Evolutionary conservation across 2,888 invertebrate genomes (phyloP).

Genomic region (Pseudococcus longispinus): DNA sequence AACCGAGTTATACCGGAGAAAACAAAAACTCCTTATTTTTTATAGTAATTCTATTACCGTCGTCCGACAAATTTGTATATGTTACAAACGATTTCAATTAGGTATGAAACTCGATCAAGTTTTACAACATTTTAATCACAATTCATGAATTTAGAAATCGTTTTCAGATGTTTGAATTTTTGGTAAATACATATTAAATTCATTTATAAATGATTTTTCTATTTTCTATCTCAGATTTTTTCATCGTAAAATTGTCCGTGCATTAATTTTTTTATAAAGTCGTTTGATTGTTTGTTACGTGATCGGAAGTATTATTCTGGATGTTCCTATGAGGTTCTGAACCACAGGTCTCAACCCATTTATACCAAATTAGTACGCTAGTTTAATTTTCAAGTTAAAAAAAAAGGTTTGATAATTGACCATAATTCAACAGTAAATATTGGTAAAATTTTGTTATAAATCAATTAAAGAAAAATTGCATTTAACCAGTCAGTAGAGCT

Average conservation of each 20-base stretch:
- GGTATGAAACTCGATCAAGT: neutral
- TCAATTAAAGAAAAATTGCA: too few species aligned
- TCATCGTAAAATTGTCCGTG: neutral
- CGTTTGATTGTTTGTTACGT: neutral
- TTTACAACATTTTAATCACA: neutral
- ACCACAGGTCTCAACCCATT: too few species aligned
- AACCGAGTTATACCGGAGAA: constrained; percentile 92
- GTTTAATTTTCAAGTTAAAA: too few species aligned
- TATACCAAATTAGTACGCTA: too few species aligned
- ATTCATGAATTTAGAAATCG: neutral
- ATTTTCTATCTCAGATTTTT: neutral
- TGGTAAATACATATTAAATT: neutral
- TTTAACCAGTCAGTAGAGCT: too few species aligned
- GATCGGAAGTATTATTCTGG: neutral
- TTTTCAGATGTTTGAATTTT: neutral
- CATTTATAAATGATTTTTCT: neutral
- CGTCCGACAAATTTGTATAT: neutral
- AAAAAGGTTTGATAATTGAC: too few species aligned
- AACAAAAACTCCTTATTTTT: constrained; percentile 95
- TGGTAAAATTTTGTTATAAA: too few species aligned
- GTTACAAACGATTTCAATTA: neutral
- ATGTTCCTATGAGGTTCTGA: too few species aligned
- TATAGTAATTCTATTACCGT: constrained; percentile 67
- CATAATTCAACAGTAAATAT: too few species aligned
- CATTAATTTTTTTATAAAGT: neutral